phyloP scores from a whole-genome alignment of 2,797 vertebrate species.

The Vespertilio murinus region DNA sequence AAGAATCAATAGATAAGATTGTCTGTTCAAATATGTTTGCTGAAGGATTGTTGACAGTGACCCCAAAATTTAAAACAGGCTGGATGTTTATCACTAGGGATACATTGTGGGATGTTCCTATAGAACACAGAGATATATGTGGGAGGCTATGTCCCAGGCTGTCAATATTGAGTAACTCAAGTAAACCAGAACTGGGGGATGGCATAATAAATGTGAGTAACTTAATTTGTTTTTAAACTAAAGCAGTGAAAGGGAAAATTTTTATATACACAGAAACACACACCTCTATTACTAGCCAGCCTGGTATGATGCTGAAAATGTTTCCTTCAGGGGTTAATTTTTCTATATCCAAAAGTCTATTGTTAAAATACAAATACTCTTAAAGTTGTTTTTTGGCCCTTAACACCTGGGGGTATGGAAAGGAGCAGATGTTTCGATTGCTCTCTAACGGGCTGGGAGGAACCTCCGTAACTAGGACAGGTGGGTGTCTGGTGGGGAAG shows the following conservation, averaged over 20 bases:
- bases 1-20: neutral
- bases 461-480: neutral
- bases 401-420: neutral
- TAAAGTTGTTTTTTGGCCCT: neutral
- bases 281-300: neutral
- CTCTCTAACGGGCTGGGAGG: neutral
- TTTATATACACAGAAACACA: neutral
- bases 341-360: slow-evolving; percentile 31
- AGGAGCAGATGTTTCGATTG: neutral
- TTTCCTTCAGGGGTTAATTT: neutral
- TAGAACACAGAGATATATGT: neutral
- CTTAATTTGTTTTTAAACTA: slow-evolving; percentile 16
- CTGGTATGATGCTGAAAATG: neutral
- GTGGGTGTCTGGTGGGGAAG: neutral
- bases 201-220: neutral
- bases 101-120: neutral
- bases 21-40: neutral
- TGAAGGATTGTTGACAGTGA: neutral
- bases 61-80: neutral
- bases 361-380: slow-evolving; percentile 33
- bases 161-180: neutral
- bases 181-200: neutral
- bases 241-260: neutral
- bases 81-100: neutral
- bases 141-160: neutral